Percentiles rank a stretch among this genome's conserved stretches.
These are phyloP conservation scores for Erithacus rubecula DNA, from an alignment of 2,797 vertebrate genomes.

Conservation along the genomic window DNA sequence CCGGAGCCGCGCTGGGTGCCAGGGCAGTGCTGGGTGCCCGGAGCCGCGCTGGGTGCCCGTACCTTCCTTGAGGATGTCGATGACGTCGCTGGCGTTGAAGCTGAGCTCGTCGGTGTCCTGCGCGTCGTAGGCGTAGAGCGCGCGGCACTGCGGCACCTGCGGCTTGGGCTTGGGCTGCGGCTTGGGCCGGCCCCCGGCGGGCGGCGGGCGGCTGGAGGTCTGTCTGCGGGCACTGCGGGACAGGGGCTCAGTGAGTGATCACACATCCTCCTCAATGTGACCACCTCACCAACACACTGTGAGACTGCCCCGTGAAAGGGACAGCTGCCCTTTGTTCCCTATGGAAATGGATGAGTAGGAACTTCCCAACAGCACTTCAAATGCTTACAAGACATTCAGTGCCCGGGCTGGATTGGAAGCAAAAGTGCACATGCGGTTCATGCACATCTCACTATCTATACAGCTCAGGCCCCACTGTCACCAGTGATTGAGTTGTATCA, in stretches of 20 bases:
- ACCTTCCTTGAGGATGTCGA: conserved; percentile 97
- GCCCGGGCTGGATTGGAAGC: background rate
- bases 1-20: too few relatives aligned
- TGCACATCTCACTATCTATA: background rate
- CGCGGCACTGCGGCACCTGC: conserved; percentile 95
- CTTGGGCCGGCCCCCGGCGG: conserved; percentile 85
- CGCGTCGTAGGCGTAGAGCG: conserved; percentile 95
- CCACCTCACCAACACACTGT: background rate
- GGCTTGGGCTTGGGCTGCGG: conserved; percentile 97
- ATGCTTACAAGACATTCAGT: background rate
- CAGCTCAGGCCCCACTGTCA: background rate
- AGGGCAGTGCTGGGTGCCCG: too few relatives aligned
- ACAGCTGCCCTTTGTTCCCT: background rate
- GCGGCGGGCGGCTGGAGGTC: conserved; percentile 82
- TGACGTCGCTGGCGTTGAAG: conserved; percentile 94
- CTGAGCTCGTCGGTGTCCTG: conserved; percentile 99
- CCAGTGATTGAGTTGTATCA: background rate
- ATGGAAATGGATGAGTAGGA: background rate
- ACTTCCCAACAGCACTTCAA: background rate
- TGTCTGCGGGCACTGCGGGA: conserved; percentile 85
- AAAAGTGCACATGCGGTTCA: background rate
- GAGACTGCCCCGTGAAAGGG: background rate
- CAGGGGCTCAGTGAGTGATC: too few relatives aligned
- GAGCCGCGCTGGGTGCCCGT: background rate
- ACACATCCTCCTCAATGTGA: background rate